Conservation (phyloP, 2,888 invertebrate genomes). For the Exocentrus adspersus region DNA sequence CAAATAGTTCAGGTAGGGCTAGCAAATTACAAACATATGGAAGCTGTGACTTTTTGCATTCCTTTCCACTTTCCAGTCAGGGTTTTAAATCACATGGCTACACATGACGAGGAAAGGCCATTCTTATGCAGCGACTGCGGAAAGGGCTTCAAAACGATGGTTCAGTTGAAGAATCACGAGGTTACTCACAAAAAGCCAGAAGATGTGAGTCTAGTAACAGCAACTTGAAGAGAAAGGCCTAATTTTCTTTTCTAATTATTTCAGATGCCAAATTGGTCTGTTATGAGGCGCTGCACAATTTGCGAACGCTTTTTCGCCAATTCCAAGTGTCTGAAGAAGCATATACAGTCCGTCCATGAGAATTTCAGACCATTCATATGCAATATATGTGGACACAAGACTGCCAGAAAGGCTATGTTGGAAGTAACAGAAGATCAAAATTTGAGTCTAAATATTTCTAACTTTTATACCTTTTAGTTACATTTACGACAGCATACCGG, state of each 20-base stretch:
- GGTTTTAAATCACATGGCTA: slow-evolving; percentile 72
- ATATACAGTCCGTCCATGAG: slow-evolving; percentile 77
- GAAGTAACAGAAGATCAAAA: slow-evolving; percentile 59
- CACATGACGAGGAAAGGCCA: slow-evolving; percentile 67
- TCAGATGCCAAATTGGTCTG: slow-evolving; percentile 64
- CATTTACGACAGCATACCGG: slow-evolving; percentile 82
- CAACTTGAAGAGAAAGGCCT: background rate
- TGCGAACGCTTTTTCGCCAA: slow-evolving; percentile 77
- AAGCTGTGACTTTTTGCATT: too few species aligned
- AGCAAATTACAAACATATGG: too few species aligned
- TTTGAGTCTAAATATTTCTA: background rate
- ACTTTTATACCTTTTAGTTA: slow-evolving; percentile 62
- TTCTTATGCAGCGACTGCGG: slow-evolving; percentile 68
- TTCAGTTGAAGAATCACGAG: slow-evolving; percentile 72
- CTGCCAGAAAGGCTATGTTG: slow-evolving; percentile 76
- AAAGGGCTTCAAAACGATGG: slow-evolving; percentile 70
- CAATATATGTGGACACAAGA: slow-evolving; percentile 77
- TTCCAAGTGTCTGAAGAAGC: slow-evolving; percentile 74
- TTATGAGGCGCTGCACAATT: slow-evolving; percentile 73
- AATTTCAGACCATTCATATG: slow-evolving; percentile 79
- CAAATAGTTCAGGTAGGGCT: slow-evolving; percentile 66
- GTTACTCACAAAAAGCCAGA: slow-evolving; percentile 60
- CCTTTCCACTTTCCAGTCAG: slow-evolving; percentile 66
- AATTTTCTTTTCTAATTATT: background rate
- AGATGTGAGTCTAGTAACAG: slow-evolving; percentile 44